Conservation (phyloP, 2,113 vertebrate genomes). For the Catharus bicknelli region DNA sequence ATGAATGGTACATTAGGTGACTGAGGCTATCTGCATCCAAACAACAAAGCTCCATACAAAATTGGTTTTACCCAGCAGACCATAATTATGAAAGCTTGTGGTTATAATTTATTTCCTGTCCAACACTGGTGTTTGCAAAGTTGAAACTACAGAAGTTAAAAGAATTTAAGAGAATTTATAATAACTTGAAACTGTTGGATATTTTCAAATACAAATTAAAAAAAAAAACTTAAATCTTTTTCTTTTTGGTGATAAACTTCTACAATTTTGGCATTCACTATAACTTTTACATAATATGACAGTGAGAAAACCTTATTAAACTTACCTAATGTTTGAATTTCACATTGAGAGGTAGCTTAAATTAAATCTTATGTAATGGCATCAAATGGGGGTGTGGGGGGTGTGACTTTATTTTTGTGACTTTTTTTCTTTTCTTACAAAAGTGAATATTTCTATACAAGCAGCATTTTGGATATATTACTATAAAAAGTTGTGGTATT, state of each 20-base stretch:
- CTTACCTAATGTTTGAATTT: conserved; percentile 57
- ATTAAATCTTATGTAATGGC: conserved; percentile 60
- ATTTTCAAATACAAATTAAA: conserved; percentile 42
- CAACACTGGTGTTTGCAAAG: conserved; percentile 30
- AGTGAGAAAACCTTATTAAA: conserved; percentile 55
- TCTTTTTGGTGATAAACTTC: conserved; percentile 64
- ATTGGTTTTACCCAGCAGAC: conserved; percentile 37
- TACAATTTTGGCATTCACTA: conserved; percentile 71
- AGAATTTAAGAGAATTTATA: conserved; percentile 42
- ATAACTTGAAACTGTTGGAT: conserved; percentile 34
- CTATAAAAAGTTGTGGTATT: conserved; percentile 56
- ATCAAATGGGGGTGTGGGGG: conserved; percentile 7
- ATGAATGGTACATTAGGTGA: conserved; percentile 48
- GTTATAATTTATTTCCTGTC: conserved; percentile 61
- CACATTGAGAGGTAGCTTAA: conserved; percentile 79
- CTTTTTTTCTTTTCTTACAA: conserved; percentile 65
- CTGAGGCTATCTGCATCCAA: conserved; percentile 44
- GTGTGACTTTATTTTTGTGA: conserved; percentile 1
- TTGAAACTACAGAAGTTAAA: conserved; percentile 50
- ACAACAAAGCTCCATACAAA: conserved; percentile 60
- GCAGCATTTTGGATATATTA: conserved; percentile 69
- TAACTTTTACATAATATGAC: conserved; percentile 33
- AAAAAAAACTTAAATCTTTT: not conserved
- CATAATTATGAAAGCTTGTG: conserved; percentile 58
- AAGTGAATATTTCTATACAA: conserved; percentile 68